These are phyloP conservation scores for Limnephilus auricula DNA, from an alignment of 2,888 invertebrate genomes.

Conservation along the genomic window DNA sequence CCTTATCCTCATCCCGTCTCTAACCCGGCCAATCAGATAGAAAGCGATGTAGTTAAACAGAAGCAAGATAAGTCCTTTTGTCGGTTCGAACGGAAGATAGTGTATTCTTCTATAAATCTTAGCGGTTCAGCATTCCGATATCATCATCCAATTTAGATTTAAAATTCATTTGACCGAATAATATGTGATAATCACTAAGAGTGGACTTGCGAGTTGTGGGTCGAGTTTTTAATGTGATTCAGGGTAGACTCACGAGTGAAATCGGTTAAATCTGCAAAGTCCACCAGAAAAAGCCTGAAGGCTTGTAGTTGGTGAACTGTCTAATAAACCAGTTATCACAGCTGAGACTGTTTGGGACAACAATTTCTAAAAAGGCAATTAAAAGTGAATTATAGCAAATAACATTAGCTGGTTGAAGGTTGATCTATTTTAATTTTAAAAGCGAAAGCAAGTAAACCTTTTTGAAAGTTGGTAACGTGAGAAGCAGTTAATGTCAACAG, in stretches of 20 bases:
- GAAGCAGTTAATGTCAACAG: background rate
- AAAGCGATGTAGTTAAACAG: background rate
- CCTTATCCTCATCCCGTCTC: background rate
- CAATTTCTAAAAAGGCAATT: constrained; percentile 2
- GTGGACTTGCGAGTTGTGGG: no score
- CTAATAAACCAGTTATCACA: background rate
- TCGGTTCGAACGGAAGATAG: no score
- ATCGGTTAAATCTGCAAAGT: background rate
- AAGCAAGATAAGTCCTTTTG: no score
- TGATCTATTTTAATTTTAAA: background rate
- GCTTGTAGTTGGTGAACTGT: background rate
- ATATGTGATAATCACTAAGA: no score
- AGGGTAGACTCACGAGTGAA: no score
- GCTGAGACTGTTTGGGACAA: background rate
- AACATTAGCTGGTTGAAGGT: background rate
- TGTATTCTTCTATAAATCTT: no score
- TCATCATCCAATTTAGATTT: no score
- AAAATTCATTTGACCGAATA: no score
- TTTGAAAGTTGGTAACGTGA: background rate
- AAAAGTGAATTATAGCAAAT: background rate
- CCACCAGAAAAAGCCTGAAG: background rate
- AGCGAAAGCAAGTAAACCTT: background rate
- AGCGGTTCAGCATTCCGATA: no score
- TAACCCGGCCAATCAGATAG: background rate
- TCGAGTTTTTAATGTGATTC: no score